Conservation (phyloP, 2,113 vertebrate species). For the Clarias batrachus region DNA sequence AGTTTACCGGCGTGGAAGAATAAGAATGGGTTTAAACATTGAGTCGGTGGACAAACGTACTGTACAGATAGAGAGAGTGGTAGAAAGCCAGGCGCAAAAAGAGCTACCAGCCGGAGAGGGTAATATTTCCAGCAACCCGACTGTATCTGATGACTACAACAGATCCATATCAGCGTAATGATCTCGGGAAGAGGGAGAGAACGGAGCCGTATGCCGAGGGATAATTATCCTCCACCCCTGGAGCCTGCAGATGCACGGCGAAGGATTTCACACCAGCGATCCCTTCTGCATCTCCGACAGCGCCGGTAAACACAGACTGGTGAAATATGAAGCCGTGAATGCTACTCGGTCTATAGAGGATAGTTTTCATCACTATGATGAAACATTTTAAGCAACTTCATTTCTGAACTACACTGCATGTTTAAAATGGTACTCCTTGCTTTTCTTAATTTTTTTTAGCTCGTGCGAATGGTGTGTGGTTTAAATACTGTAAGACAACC, state of each 20-base stretch:
- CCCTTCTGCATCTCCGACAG: slow-evolving; percentile 38
- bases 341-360: background rate
- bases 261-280: slow-evolving; percentile 58
- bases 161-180: slow-evolving; percentile 66
- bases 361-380: background rate
- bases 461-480: background rate
- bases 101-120: slow-evolving; percentile 60
- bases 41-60: background rate
- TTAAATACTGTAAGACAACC: background rate
- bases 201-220: slow-evolving; percentile 58
- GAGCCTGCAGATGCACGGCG: slow-evolving; percentile 54
- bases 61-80: slow-evolving; percentile 47
- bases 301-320: background rate
- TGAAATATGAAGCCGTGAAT: slow-evolving; percentile 13
- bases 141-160: slow-evolving; percentile 66
- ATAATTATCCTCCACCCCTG: slow-evolving; percentile 64
- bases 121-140: slow-evolving; percentile 61
- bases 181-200: slow-evolving; percentile 56
- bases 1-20: background rate
- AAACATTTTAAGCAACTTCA: background rate
- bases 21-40: background rate
- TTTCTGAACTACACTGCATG: too few relatives aligned
- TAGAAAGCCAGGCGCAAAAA: slow-evolving; percentile 64
- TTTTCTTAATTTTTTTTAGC: background rate
- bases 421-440: too few relatives aligned